phyloP scores from a whole-genome alignment of 2,888 invertebrate species.

The Crioceris asparagi region DNA sequence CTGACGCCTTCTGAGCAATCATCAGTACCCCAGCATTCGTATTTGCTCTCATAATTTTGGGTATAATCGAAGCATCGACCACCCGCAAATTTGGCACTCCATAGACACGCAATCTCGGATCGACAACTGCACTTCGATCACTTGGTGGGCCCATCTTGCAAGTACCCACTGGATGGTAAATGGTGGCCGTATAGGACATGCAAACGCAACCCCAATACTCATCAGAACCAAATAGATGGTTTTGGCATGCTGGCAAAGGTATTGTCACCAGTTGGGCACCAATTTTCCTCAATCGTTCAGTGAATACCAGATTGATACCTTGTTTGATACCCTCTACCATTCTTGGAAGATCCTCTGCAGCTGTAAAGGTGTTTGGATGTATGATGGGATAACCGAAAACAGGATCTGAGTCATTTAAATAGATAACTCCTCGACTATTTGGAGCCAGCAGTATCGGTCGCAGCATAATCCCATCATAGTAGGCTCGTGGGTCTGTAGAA shows the following conservation, averaged over 20 bases:
- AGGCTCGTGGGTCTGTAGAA: constrained; percentile 45
- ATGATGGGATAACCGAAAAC: constrained; percentile 60
- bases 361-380: constrained; percentile 56
- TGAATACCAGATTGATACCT: constrained; percentile 47
- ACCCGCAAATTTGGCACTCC: constrained; percentile 54
- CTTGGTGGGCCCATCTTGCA: constrained; percentile 59
- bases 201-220: constrained; percentile 57
- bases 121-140: constrained; percentile 54
- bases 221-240: constrained; percentile 47
- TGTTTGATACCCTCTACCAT: constrained; percentile 53
- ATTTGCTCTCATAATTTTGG: constrained; percentile 42
- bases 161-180: constrained; percentile 59
- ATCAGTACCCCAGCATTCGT: constrained; percentile 38
- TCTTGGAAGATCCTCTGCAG: constrained; percentile 50
- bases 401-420: constrained; percentile 59
- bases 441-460: constrained; percentile 53
- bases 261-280: constrained; percentile 46
- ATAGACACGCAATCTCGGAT: constrained; percentile 50
- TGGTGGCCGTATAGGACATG: constrained; percentile 56
- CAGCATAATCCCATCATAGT: constrained; percentile 50
- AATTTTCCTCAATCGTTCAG: constrained; percentile 45
- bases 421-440: constrained; percentile 50
- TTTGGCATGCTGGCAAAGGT: constrained; percentile 48
- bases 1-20: constrained; percentile 38
- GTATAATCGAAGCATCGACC: constrained; percentile 60